Conservation (phyloP, 2,888 invertebrate species). For the Thelaira solivaga region DNA sequence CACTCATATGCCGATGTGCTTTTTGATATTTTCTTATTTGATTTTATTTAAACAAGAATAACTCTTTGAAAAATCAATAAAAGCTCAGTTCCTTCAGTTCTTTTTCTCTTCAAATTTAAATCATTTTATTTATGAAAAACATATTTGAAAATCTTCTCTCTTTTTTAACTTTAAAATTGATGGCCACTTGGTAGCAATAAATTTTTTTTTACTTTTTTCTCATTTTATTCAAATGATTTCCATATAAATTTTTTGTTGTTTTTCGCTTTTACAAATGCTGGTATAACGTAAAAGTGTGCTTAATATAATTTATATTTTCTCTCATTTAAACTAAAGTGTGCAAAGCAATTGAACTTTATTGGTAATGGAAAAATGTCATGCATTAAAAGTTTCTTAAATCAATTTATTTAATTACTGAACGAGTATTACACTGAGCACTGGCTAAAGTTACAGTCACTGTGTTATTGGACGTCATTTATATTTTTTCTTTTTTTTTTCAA, state of each 20-base stretch:
- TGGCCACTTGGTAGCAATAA: neutral
- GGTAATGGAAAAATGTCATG: conserved; percentile 33
- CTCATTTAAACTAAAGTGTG: conserved; percentile 14
- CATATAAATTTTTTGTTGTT: too few species aligned
- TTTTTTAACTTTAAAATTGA: neutral
- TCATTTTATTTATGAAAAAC: too few species aligned
- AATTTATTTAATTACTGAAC: conserved; percentile 52
- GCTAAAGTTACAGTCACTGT: neutral
- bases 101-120: too few species aligned
- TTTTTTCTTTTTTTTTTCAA: neutral
- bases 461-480: neutral
- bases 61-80: too few species aligned
- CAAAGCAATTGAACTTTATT: conserved; percentile 23
- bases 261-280: too few species aligned
- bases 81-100: too few species aligned
- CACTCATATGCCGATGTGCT: too few species aligned
- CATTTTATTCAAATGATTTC: neutral
- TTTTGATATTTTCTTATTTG: too few species aligned
- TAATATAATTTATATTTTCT: conserved; percentile 41
- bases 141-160: too few species aligned
- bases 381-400: conserved; percentile 49
- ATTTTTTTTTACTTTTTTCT: conserved; percentile 1
- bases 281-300: conserved; percentile 3
- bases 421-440: conserved; percentile 13
- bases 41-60: too few species aligned